Evolutionary conservation across 2,113 vertebrate species (phyloP).

Genomic region (Papio anubis): DNA sequence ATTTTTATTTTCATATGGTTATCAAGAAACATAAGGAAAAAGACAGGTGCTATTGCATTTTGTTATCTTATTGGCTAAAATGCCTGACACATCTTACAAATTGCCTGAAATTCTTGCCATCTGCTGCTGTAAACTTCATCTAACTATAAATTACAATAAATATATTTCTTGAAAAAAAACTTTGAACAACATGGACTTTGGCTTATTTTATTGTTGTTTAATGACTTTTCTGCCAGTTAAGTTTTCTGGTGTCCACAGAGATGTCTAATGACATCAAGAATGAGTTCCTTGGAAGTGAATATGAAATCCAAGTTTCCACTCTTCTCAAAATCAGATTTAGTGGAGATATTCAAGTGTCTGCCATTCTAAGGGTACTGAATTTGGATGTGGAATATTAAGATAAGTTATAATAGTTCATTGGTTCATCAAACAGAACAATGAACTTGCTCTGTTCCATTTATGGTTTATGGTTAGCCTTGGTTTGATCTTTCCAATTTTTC

Average conservation of each 20-base stretch:
- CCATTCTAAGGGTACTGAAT: background rate
- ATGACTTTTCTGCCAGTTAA: constrained; percentile 61
- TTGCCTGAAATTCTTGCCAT: constrained; percentile 80
- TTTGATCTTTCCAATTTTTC: background rate
- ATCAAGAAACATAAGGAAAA: constrained; percentile 60
- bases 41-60: background rate
- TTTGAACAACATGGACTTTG: constrained; percentile 62
- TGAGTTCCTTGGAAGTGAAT: background rate
- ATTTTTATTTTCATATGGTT: constrained; percentile 24
- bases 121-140: constrained; percentile 77
- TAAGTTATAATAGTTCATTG: background rate
- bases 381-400: background rate
- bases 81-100: constrained; percentile 72
- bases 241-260: constrained; percentile 47
- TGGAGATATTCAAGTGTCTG: background rate
- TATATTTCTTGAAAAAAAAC: constrained; percentile 62
- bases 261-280: constrained; percentile 59
- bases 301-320: background rate
- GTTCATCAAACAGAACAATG: background rate
- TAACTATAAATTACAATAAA: constrained; percentile 84
- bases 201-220: constrained; percentile 60
- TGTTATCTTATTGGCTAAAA: constrained; percentile 71
- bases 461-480: background rate
- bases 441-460: background rate
- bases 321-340: constrained; percentile 10